Base-by-base conservation (phyloP, 1,140 invertebrate genomes). In the Holcopasites calliopsidis region DNA sequence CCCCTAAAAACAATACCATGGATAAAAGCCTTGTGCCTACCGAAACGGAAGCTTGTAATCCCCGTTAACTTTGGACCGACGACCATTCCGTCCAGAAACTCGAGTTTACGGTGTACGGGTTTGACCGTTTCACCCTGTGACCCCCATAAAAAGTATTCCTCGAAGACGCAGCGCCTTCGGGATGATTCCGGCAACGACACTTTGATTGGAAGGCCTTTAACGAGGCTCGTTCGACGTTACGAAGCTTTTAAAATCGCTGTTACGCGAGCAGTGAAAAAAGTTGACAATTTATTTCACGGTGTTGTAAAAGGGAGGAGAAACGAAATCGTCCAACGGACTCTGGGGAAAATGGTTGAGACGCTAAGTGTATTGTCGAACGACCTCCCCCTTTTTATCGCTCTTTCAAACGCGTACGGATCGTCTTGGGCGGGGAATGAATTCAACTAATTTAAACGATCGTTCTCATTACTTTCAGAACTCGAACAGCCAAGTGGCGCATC, bases 401-500 rank as follows among this genome's bases (percentile, higher is more conserved):
- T n/a, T n/a, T n/a, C n/a, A n/a, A n/a, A n/a, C n/a, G n/a, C n/a
- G n/a, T n/a, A n/a, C n/a, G n/a, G n/a, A n/a, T n/a, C n/a, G n/a
- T n/a, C n/a, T 40, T 40, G 38, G 13, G 38, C 13, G 6, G 6
- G 38, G 6, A 40, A 40, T 40, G 6, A 40, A 40, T 40, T 40
- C 13, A 6, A 40, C 13, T 40, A 7, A 13, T 40, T 7, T 40
- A 40, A 40, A 40, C 13, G 4, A 11, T 33, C 5, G 6, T 23
- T 44, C 44, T 44, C 50, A 13, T 76, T 87, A 77, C 77, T 50
- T 91, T 74, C 92, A 95, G 94, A 95, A 95, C 85, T 92, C 94
- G 33, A 93, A 93, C 80, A 96, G 96, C 61, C 96, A 97, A 90
- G 96, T 96, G 68, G 96, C 96, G 60, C 88, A 95, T 33, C 96